Evolutionary conservation across 2,113 vertebrate genomes (phyloP), one percentile per base, ranked within the genome.

Genomic region (Pyxicephalus adspersus): DNA sequence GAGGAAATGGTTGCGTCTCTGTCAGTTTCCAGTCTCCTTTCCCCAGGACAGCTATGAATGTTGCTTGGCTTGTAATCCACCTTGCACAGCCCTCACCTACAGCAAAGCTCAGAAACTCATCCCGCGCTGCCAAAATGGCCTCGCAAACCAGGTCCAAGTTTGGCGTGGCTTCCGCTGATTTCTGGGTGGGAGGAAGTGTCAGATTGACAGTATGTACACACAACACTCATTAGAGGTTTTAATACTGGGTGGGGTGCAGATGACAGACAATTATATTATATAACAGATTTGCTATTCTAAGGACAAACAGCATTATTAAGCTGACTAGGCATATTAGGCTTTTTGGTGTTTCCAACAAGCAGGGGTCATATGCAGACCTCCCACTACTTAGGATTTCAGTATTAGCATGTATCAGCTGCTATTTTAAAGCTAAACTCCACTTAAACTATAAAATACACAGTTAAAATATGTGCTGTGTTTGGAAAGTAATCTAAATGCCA

Each of bases 161-260:
- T 75, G 57, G 29, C 25, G 55, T 75, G 72, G 55, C 72, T 75
- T 60, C 51, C 51, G 54, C 54, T 15, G 52, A 7, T 75, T 74
- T 58, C 72, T 75, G 57, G 72, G 72, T 75, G 72, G 72, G 72
- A 75, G 57, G n/a, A 50, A 25, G 57, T 50, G 31, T 75, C 34
- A 61, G 57, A 31, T 26, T 75, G 55, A 61, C 57, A 26, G 55
- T 26, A 58, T 29, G 17, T 34, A 63, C 72, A 50, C 15, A 50
- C n/a, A 25, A 61, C 29, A 17, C 29, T 61, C 34, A 50, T 61
- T 50, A 38, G 31, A 61, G 31, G 29, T 61, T 75, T 61, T 50
- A 75, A 20, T 60, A 31, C n/a, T 1, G 23, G 73, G 58, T 60
- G 54, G 54, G 22, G 29, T 58, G 38, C 58, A 34, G 23, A 52